A percentile compares a stretch with the other conserved stretches of the same genome.
Evolutionary conservation across 2,113 vertebrate species (phyloP).

Genomic region (Gracilinanus agilis): DNA sequence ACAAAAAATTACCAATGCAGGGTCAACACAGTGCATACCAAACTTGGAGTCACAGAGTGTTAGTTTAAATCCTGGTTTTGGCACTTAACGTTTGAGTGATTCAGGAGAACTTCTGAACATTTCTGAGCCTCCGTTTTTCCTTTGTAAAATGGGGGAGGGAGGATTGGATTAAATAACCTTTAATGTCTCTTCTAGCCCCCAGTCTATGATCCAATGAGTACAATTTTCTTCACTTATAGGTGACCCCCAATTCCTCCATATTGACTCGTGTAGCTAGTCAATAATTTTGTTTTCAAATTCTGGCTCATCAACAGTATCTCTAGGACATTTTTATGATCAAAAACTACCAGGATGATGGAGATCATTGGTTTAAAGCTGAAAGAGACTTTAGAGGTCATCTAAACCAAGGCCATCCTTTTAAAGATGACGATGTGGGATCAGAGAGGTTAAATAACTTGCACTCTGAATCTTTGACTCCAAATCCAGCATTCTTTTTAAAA

Average conservation of each 20-base stretch:
- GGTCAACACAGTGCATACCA: background rate
- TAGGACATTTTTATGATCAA: background rate
- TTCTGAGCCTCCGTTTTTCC: background rate
- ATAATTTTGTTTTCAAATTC: background rate
- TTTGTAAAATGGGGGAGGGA: background rate
- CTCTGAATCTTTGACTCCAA: no score
- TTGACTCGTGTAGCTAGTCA: background rate
- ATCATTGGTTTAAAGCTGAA: no score
- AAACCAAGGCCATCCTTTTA: no score
- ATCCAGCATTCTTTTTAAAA: no score
- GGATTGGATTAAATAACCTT: background rate
- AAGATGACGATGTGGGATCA: no score
- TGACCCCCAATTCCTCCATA: background rate
- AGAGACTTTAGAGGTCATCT: no score
- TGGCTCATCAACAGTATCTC: background rate
- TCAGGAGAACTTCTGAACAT: background rate
- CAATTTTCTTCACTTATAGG: background rate
- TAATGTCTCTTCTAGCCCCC: background rate
- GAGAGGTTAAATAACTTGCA: no score
- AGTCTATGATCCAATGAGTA: background rate
- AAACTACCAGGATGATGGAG: no score
- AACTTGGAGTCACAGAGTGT: background rate
- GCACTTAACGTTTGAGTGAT: background rate
- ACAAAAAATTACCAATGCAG: background rate
- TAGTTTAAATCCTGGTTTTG: background rate